Evolutionary conservation across 2,888 invertebrate genomes (phyloP).

Genomic region (Alloplasta piceator): DNA sequence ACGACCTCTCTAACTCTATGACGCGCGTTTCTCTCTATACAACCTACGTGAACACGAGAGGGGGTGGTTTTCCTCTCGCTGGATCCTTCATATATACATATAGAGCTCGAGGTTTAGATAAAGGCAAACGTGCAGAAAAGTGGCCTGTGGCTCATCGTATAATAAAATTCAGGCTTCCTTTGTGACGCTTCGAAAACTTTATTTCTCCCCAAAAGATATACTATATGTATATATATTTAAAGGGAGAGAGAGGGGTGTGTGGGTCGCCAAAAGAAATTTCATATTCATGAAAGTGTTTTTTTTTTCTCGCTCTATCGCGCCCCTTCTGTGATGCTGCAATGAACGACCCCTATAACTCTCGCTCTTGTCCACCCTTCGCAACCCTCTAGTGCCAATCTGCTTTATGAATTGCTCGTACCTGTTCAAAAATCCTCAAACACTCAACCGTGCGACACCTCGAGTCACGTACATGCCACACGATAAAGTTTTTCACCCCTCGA

Average conservation of each 20-base stretch:
- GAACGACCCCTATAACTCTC: conserved; percentile 47
- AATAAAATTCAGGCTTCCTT: conserved; percentile 61
- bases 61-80: conserved; percentile 5
- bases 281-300: conserved; percentile 62
- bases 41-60: neutral
- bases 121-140: conserved; percentile 57
- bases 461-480: too few relatives aligned
- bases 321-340: conserved; percentile 47
- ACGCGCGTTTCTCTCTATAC: conserved; percentile 1
- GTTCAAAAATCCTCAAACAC: conserved; percentile 47
- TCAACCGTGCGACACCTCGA: neutral
- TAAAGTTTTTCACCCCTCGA: neutral
- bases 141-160: conserved; percentile 50
- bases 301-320: conserved; percentile 45
- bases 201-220: too few relatives aligned
- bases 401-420: conserved; percentile 54
- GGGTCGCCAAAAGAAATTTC: conserved; percentile 60
- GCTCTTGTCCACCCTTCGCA: neutral
- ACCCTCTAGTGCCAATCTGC: conserved; percentile 4
- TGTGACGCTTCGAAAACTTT: conserved; percentile 62
- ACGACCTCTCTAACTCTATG: conserved; percentile 37
- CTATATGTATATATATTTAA: too few relatives aligned
- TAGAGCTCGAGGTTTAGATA: conserved; percentile 40
- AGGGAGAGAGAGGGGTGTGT: conserved; percentile 26
- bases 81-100: too few relatives aligned